Conservation (phyloP, 2,797 vertebrate species). For the Gymnocypris eckloni region DNA sequence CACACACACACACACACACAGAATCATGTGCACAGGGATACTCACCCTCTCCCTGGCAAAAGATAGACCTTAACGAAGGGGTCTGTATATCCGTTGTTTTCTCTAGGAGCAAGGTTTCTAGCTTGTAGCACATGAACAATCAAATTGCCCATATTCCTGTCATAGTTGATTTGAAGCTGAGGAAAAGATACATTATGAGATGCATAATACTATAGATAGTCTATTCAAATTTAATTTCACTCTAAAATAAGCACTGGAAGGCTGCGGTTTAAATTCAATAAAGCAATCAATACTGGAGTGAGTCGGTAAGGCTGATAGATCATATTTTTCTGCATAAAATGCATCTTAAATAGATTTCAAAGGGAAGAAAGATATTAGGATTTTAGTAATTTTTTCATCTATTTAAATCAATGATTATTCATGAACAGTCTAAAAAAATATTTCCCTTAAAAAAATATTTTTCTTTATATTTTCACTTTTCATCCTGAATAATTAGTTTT, state of each 20-base stretch:
- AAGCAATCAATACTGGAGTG: not conserved
- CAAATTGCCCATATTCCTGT: conserved; percentile 95
- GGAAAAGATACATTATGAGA: conserved; percentile 24
- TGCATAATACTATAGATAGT: conserved; percentile 23
- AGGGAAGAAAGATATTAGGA: not conserved
- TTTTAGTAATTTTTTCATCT: not conserved
- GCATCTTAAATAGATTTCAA: not conserved
- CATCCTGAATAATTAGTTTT: not conserved
- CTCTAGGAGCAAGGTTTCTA: conserved; percentile 91
- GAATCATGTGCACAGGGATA: conserved; percentile 21
- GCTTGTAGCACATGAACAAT: conserved; percentile 98
- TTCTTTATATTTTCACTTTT: not conserved
- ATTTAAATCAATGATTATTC: not conserved
- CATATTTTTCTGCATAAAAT: not conserved
- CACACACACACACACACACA: conserved; percentile 5
- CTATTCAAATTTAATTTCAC: not conserved
- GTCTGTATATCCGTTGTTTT: conserved; percentile 97
- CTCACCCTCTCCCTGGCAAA: conserved; percentile 97
- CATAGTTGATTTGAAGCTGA: conserved; percentile 98
- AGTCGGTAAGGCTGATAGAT: not conserved
- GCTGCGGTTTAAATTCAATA: not conserved
- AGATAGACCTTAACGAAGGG: conserved; percentile 99
- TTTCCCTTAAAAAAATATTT: not conserved
- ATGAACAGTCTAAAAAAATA: not conserved
- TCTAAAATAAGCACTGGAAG: not conserved